Percentiles rank a stretch among this genome's conserved stretches.
Conservation (phyloP, 2,113 vertebrate genomes). For the Actinemys pallida region DNA sequence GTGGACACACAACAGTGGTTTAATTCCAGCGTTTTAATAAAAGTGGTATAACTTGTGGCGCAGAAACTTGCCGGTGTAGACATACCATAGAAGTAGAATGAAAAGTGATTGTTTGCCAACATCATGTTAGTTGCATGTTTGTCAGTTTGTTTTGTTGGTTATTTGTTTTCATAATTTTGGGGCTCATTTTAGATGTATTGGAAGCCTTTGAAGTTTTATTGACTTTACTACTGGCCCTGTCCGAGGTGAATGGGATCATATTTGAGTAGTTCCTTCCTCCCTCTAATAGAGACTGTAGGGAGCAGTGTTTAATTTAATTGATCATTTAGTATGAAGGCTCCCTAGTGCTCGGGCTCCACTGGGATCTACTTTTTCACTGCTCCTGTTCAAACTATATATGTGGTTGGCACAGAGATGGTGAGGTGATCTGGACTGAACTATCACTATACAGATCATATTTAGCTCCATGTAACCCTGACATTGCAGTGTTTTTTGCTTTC, state of each 20-base stretch:
- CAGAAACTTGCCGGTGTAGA: too few relatives aligned
- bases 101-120: too few relatives aligned
- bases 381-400: background rate
- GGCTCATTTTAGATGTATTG: background rate
- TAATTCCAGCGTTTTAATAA: too few relatives aligned
- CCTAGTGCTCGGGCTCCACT: background rate
- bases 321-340: background rate
- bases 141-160: background rate
- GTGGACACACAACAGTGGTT: too few relatives aligned
- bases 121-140: background rate
- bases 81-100: too few relatives aligned
- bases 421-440: background rate
- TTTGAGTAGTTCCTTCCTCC: background rate
- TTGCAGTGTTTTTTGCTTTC: background rate
- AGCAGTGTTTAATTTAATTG: background rate
- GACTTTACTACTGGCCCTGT: background rate
- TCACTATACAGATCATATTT: background rate
- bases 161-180: background rate
- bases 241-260: background rate
- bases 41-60: too few relatives aligned
- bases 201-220: background rate
- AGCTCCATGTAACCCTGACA: background rate
- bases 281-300: background rate
- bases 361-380: background rate
- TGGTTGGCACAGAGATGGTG: rapidly evolving